Evolutionary conservation across 2,888 invertebrate species (phyloP), one percentile per base, ranked within the genome.

Genomic region (Hartigia nigra): DNA sequence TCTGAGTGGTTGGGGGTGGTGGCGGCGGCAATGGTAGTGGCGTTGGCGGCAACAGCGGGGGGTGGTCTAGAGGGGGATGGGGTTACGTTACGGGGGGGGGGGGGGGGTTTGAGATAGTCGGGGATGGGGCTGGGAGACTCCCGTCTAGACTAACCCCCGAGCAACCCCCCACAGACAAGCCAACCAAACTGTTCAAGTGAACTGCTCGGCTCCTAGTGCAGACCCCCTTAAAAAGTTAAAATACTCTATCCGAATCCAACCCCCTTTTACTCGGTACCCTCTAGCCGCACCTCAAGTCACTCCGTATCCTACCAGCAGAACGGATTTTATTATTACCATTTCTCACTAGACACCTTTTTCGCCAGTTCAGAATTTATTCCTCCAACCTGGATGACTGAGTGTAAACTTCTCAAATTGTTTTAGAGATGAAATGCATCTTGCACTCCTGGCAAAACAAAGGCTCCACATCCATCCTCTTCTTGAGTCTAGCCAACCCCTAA

Each of bases 111-210:
- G 80, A 82, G 84, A 81, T 78, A 82, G 79, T 77, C 74, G 72
- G 83, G 84, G 80, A 74, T 81, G 87, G 84, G 84, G 87, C 86
- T 82, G 86, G 88, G 88, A 86, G 87, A 85, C 86, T 87, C 88
- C 90, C 90, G 89, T 90, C 90, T 90, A 90, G 89, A 90, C 90
- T 89, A 88, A 89, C 89, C 86, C 88, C 88, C 86, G 86, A 86
- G 82, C 83, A 84, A 86, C 87, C 86, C 85, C 85, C 84, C 87
- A 85, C 87, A 88, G 88, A 88, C 90, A 87, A 89, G 88, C 90
- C 87, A 88, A 88, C 90, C 90, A 90, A 90, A 90, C 90, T 90
- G 89, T 90, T 90, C 87, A 89, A 88, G 90, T 89, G 88, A 88
- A 89, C 88, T 87, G 89, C 85, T 88, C 86, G 82, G 83, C 84